Percentiles rank a stretch among this genome's conserved stretches.
Conservation (phyloP, 1,140 invertebrate genomes). For the Pseudomyrmex sp. region DNA sequence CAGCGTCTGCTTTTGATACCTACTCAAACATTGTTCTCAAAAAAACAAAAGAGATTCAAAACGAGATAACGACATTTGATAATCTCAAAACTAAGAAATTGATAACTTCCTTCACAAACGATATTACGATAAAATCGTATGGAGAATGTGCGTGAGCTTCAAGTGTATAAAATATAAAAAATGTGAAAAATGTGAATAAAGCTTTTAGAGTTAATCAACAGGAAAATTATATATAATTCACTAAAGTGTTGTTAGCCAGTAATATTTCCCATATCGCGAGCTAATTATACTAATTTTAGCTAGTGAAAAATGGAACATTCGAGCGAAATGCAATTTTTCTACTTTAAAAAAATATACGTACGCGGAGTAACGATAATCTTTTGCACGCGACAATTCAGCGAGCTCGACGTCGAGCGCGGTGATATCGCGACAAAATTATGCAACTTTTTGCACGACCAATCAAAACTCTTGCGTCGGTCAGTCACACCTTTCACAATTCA, state of each 20-base stretch:
- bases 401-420: constrained; percentile 4
- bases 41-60: too few relatives aligned
- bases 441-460: constrained; percentile 12
- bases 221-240: neutral
- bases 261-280: neutral
- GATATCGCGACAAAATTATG: constrained; percentile 5
- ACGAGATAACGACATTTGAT: too few relatives aligned
- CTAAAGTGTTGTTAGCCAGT: neutral
- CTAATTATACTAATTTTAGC: constrained; percentile 10
- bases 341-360: neutral
- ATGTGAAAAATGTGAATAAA: neutral
- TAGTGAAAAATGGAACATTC: neutral
- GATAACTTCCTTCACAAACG: too few relatives aligned
- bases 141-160: too few relatives aligned
- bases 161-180: too few relatives aligned
- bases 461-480: constrained; percentile 20
- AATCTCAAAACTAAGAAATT: too few relatives aligned
- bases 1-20: neutral
- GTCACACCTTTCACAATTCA: constrained; percentile 20
- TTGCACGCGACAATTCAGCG: constrained; percentile 6
- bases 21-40: too few relatives aligned
- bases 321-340: neutral
- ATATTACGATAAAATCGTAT: too few relatives aligned
- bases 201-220: neutral
- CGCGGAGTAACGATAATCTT: constrained; percentile 1